phyloP scores from a whole-genome alignment of 2,113 vertebrate genomes.

The Cathartes aura region DNA sequence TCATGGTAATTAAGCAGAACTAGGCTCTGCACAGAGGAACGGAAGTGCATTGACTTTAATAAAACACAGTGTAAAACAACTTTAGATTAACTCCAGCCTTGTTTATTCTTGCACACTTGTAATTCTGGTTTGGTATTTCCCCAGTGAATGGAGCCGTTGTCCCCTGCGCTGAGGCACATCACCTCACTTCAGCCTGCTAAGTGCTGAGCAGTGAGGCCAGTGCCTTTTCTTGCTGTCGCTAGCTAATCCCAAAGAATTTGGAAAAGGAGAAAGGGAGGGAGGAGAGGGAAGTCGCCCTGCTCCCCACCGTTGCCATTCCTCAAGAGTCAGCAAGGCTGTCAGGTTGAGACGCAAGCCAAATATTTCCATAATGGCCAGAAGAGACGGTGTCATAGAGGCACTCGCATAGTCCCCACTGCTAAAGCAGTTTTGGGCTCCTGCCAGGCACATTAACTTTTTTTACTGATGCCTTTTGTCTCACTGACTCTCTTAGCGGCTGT shows the following conservation, averaged over 20 bases:
- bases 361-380: not conserved
- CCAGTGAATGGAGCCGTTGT: conserved; percentile 69
- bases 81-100: conserved; percentile 79
- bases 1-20: conserved; percentile 76
- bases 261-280: conserved; percentile 12
- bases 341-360: conserved; percentile 25
- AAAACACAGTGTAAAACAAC: conserved; percentile 79
- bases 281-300: not conserved
- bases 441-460: conserved; percentile 55
- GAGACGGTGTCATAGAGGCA: not conserved
- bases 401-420: not conserved
- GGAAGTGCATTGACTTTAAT: conserved; percentile 80
- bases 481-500: conserved; percentile 13
- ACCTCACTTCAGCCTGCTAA: conserved; percentile 28
- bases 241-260: conserved; percentile 9
- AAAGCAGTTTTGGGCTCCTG: conserved; percentile 14
- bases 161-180: conserved; percentile 8
- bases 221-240: not conserved
- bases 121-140: conserved; percentile 69
- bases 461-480: conserved; percentile 46
- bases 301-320: not conserved
- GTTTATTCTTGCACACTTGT: conserved; percentile 76
- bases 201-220: not conserved
- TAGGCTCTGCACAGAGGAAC: conserved; percentile 70
- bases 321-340: conserved; percentile 31